These are phyloP conservation scores for Acleris literana DNA, from an alignment of 2,888 invertebrate species.

Conservation along the genomic window DNA sequence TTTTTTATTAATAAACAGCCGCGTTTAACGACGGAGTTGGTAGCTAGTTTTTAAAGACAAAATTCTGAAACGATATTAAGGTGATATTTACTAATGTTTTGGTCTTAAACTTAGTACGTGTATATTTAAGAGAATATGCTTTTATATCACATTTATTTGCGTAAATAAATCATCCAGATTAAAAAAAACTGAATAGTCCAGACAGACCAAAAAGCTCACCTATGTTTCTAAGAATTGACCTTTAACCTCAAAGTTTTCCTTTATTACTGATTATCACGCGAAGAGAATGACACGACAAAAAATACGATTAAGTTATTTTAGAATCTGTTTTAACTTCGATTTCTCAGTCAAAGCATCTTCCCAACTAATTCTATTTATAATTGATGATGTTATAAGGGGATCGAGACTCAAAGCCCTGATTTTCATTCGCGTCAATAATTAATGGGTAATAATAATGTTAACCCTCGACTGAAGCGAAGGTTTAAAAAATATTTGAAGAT, in stretches of 20 bases:
- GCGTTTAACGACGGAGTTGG: too few relatives aligned
- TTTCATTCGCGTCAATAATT: constrained; percentile 11
- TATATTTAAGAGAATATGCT: too few relatives aligned
- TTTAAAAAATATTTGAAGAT: too few relatives aligned
- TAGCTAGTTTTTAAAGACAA: too few relatives aligned
- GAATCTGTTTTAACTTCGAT: not conserved
- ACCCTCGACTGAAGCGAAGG: not conserved
- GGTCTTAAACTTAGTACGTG: too few relatives aligned
- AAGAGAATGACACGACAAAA: constrained; percentile 1
- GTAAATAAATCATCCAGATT: too few relatives aligned
- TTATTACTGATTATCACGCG: constrained; percentile 18
- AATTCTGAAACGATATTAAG: too few relatives aligned
- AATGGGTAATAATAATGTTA: not conserved
- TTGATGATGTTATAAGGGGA: not conserved
- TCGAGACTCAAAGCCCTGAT: not conserved
- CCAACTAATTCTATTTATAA: constrained; percentile 3
- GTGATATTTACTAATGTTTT: too few relatives aligned
- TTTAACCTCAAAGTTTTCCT: constrained; percentile 3
- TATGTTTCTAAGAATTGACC: not conserved
- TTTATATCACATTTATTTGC: too few relatives aligned
- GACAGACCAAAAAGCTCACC: not conserved
- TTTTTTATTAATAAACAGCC: too few relatives aligned
- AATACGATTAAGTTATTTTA: not conserved
- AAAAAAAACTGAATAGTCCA: too few relatives aligned
- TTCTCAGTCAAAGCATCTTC: not conserved